Evolutionary conservation across 2,113 vertebrate genomes (phyloP).

Genomic region (Rhinoptilus africanus): DNA sequence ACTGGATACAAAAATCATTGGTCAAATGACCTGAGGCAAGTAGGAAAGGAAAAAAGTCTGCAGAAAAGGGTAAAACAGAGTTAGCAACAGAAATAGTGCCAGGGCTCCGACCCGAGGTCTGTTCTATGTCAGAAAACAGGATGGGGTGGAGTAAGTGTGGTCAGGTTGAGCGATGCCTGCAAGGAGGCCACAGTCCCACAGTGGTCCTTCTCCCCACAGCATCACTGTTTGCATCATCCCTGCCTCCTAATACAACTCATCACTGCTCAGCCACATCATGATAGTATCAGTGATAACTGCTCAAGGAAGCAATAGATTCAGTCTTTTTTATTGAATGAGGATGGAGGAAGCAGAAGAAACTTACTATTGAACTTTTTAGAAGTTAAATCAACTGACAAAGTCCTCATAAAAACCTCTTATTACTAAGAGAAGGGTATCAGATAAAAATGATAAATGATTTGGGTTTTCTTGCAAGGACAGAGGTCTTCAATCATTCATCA

Average conservation of each 20-base stretch:
- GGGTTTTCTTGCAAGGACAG: not conserved
- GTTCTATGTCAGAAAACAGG: not conserved
- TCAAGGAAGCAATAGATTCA: not conserved
- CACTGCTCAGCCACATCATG: not conserved
- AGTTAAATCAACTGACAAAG: not conserved
- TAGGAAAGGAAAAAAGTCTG: not conserved
- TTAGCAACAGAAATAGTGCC: not conserved
- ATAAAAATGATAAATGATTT: not conserved
- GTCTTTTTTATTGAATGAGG: not conserved
- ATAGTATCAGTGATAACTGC: too few species aligned
- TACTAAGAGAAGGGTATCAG: not conserved
- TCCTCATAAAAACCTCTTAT: not conserved
- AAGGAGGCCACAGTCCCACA: not conserved
- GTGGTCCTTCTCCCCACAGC: not conserved
- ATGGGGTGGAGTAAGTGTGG: rapidly evolving
- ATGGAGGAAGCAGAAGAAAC: not conserved
- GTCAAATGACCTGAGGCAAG: not conserved
- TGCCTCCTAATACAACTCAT: rapidly evolving
- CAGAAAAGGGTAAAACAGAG: not conserved
- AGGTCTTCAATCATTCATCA: not conserved
- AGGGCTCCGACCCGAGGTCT: not conserved
- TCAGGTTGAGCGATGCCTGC: not conserved
- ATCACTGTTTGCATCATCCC: not conserved
- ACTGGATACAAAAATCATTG: not conserved
- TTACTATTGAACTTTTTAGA: not conserved